phyloP scores from a whole-genome alignment of 2,888 invertebrate species.

The Dynastes grantii region DNA sequence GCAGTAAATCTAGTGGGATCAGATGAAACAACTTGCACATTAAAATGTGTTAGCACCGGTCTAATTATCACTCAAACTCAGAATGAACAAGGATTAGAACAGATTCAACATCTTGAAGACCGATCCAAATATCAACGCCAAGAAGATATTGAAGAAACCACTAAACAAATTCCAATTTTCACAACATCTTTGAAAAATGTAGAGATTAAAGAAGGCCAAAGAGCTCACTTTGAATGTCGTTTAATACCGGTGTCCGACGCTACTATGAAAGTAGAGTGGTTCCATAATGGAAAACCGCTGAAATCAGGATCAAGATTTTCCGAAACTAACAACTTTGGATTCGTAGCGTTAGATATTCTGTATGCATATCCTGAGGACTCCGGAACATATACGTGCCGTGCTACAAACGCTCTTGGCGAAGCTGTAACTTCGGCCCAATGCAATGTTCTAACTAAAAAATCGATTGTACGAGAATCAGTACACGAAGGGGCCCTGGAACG shows the following conservation, averaged over 20 bases:
- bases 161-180: conserved; percentile 93
- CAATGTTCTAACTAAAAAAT: conserved; percentile 85
- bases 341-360: conserved; percentile 96
- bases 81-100: conserved; percentile 90
- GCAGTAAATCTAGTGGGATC: conserved; percentile 93
- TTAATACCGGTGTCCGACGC: conserved; percentile 95
- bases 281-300: conserved; percentile 90
- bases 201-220: conserved; percentile 94
- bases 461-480: conserved; percentile 90
- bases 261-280: conserved; percentile 96
- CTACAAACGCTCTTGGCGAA: conserved; percentile 92
- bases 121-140: conserved; percentile 83
- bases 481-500: conserved; percentile 89
- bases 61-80: conserved; percentile 90
- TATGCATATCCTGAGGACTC: conserved; percentile 97
- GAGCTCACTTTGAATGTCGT: conserved; percentile 95
- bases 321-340: conserved; percentile 97
- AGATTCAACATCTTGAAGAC: conserved; percentile 92
- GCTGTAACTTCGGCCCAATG: conserved; percentile 94
- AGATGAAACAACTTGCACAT: conserved; percentile 85
- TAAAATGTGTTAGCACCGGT: conserved; percentile 83
- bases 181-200: conserved; percentile 93
- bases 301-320: conserved; percentile 96
- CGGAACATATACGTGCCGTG: conserved; percentile 95
- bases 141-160: conserved; percentile 85